Conservation (phyloP, 2,113 vertebrate species). For the Chiloscyllium plagiosum region DNA sequence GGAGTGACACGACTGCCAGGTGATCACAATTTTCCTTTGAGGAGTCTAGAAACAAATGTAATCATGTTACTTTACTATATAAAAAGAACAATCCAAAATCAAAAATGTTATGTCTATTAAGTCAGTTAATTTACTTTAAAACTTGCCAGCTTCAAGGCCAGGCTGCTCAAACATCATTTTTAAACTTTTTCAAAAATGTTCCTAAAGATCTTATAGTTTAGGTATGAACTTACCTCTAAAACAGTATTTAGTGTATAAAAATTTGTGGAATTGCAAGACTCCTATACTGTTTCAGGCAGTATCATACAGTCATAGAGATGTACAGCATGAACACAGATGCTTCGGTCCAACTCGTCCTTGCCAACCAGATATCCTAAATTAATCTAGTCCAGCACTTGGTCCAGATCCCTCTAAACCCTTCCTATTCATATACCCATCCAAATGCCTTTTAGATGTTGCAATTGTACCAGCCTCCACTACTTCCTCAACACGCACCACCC, state of each 20-base stretch:
- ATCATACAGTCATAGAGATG: no score
- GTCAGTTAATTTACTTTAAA: not conserved
- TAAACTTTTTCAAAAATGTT: not conserved
- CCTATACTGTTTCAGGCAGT: not conserved
- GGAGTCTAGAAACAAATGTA: slow-evolving; percentile 14
- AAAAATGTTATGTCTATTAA: not conserved
- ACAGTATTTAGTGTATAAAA: not conserved
- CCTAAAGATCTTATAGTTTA: not conserved
- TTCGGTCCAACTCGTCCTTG: no score
- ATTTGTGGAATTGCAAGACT: not conserved
- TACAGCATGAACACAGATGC: no score
- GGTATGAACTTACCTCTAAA: not conserved
- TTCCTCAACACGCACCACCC: no score
- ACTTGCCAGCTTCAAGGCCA: not conserved
- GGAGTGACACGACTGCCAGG: not conserved
- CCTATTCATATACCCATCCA: no score
- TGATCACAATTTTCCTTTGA: not conserved
- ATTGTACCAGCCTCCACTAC: no score
- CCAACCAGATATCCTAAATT: no score
- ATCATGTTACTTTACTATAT: not conserved
- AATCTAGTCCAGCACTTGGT: no score
- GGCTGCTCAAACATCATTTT: not conserved
- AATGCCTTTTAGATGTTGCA: no score
- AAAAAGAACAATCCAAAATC: not conserved
- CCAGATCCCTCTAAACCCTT: no score